A percentile compares a stretch with the other conserved stretches of the same genome.
These are phyloP conservation scores for Paelopatides confundens DNA, from an alignment of 53 echinoderm and acorn worm genomes.

Conservation along the genomic window DNA sequence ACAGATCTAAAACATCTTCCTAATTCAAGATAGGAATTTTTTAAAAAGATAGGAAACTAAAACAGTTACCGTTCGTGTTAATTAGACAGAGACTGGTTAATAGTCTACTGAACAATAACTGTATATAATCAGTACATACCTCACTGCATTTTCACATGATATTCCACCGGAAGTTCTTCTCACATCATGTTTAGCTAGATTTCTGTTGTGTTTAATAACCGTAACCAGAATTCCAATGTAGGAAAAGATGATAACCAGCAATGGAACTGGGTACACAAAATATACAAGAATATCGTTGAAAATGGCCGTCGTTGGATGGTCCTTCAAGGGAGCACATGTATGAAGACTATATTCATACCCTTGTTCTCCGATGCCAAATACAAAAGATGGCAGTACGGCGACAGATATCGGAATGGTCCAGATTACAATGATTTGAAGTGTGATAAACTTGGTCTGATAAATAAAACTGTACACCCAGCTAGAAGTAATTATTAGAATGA, in stretches of 20 bases:
- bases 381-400: constrained; percentile 13
- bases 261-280: constrained; percentile 4
- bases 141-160: neutral
- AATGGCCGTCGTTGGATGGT: neutral
- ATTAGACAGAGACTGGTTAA: too few species aligned
- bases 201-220: neutral
- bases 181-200: neutral
- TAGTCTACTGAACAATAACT: too few species aligned
- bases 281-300: neutral
- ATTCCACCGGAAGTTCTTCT: neutral
- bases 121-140: too few species aligned
- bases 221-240: constrained; percentile 10
- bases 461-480: neutral
- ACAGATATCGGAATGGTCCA: constrained; percentile 12
- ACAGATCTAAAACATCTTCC: too few species aligned
- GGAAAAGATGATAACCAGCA: neutral
- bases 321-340: constrained; percentile 2
- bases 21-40: too few species aligned
- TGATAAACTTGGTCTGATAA: neutral
- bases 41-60: too few species aligned
- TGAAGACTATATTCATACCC: constrained; percentile 9
- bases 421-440: neutral
- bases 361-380: neutral
- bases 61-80: too few species aligned
- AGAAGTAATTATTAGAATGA: neutral